phyloP scores from a whole-genome alignment of 2,113 vertebrate genomes.

The Leiothrix lutea region DNA sequence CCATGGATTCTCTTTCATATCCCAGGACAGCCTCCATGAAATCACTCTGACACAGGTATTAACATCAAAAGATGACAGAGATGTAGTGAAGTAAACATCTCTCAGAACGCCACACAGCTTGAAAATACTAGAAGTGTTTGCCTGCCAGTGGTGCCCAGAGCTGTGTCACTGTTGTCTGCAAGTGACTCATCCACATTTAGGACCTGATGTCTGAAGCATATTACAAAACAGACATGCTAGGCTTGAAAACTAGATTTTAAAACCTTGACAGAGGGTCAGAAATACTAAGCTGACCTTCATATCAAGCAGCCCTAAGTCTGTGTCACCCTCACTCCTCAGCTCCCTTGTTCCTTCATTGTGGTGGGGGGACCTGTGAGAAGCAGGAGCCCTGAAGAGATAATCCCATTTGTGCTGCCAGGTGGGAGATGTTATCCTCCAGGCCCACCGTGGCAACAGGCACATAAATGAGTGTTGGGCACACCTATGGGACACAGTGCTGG shows the following conservation, averaged over 20 bases:
- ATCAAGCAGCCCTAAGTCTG: background rate
- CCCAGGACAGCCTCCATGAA: background rate
- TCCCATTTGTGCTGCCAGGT: background rate
- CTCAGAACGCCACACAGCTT: background rate
- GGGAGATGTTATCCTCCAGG: too few relatives aligned
- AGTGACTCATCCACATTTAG: background rate
- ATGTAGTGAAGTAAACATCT: background rate
- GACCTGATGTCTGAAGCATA: background rate
- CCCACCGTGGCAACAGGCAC: background rate
- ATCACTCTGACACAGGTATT: background rate
- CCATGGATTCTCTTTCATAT: background rate
- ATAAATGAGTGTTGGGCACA: rapidly evolving
- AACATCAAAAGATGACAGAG: background rate
- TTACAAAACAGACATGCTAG: background rate
- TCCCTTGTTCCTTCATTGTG: background rate
- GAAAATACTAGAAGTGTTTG: background rate
- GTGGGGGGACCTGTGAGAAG: background rate
- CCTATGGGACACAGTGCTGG: too few relatives aligned
- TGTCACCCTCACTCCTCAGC: background rate
- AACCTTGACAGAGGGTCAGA: background rate
- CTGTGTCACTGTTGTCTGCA: background rate
- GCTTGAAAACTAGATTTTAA: background rate
- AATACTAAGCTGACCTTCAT: background rate
- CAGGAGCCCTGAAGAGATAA: background rate
- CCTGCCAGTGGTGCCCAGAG: background rate